phyloP scores from a whole-genome alignment of 2,888 invertebrate genomes.

The Phengaris alcon region DNA sequence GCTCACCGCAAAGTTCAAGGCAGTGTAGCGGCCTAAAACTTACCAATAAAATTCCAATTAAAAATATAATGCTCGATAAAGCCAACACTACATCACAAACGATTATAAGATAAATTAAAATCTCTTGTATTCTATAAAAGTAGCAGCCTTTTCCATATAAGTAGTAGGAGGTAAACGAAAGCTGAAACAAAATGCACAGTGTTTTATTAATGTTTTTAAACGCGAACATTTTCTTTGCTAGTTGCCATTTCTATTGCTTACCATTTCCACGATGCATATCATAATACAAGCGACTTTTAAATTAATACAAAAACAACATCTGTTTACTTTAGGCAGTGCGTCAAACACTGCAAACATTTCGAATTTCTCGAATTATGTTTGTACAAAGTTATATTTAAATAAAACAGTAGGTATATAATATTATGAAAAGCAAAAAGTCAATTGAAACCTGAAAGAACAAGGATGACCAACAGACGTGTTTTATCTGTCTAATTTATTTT shows the following conservation, averaged over 20 bases:
- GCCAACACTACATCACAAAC: neutral
- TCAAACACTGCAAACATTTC: constrained; percentile 29
- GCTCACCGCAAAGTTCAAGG: too few relatives aligned
- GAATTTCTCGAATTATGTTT: neutral
- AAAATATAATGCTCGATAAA: constrained; percentile 37
- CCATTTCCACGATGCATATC: constrained; percentile 41
- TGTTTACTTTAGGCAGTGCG: constrained; percentile 33
- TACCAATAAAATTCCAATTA: constrained; percentile 37
- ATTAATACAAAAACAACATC: constrained; percentile 38
- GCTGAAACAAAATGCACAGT: neutral
- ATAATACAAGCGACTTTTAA: constrained; percentile 42
- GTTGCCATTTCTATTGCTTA: constrained; percentile 40
- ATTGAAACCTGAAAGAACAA: too few relatives aligned
- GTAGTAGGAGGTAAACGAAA: neutral
- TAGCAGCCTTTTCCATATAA: neutral
- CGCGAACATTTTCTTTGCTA: too few relatives aligned
- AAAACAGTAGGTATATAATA: neutral
- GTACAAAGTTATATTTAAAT: neutral
- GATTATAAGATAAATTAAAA: neutral
- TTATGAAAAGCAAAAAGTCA: neutral
- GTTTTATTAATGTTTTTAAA: neutral
- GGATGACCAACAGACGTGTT: too few relatives aligned
- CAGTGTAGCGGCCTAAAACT: neutral
- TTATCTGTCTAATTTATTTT: too few relatives aligned
- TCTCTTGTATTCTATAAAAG: neutral